phyloP scores from a whole-genome alignment of 2,888 invertebrate species.

The Eupelmus urozonus region DNA sequence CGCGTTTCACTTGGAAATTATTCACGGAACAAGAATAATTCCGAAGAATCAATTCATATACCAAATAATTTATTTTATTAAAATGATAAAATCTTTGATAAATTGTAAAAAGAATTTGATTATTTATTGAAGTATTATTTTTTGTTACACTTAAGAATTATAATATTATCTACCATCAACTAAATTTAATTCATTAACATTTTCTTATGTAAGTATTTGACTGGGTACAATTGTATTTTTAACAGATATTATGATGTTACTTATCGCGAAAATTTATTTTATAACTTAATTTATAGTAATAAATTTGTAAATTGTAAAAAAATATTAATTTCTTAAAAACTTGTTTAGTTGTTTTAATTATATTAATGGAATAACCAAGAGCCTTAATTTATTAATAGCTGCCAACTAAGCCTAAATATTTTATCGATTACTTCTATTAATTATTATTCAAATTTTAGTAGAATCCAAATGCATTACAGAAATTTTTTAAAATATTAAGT shows the following conservation, averaged over 20 bases:
- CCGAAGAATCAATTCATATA: too few species aligned
- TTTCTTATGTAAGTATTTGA: too few species aligned
- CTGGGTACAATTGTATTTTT: too few species aligned
- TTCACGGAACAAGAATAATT: too few species aligned
- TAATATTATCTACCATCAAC: constrained; percentile 3
- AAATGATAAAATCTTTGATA: too few species aligned
- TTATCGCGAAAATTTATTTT: background rate
- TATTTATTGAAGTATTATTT: background rate
- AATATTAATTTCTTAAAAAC: constrained; percentile 25
- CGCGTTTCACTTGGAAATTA: too few species aligned
- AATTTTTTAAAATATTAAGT: constrained; percentile 32
- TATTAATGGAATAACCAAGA: too few species aligned
- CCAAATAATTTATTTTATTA: too few species aligned
- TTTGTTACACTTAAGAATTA: background rate
- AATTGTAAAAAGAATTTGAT: background rate
- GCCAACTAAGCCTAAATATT: too few species aligned
- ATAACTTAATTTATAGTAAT: background rate
- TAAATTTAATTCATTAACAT: constrained; percentile 24
- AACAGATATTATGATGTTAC: constrained; percentile 26
- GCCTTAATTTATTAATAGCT: too few species aligned
- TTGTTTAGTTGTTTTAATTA: background rate
- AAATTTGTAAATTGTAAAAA: constrained; percentile 25
- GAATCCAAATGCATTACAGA: background rate
- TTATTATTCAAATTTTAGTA: too few species aligned
- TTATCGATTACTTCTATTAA: too few species aligned